These are phyloP conservation scores for Margarornis squamiger DNA, from an alignment of 2,797 vertebrate genomes.

Conservation along the genomic window DNA sequence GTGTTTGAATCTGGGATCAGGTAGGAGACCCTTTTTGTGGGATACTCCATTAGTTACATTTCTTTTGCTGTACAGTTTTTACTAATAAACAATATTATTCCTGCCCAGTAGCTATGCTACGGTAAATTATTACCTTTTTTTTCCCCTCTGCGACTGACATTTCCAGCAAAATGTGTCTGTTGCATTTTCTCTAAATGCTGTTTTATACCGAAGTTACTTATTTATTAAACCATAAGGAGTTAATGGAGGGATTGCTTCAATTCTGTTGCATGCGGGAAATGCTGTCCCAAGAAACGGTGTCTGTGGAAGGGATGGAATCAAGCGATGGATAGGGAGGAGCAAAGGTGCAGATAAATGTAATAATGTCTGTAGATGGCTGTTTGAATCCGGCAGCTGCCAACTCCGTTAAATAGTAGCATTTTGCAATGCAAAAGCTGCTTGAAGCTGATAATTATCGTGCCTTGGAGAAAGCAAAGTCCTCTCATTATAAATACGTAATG, in stretches of 20 bases:
- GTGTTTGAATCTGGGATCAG: not conserved
- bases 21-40: not conserved
- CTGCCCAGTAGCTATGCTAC: not conserved
- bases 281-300: not conserved
- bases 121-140: not conserved
- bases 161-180: not conserved
- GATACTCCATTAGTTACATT: not conserved
- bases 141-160: not conserved
- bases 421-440: not conserved
- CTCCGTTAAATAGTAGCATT: not conserved
- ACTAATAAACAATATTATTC: not conserved
- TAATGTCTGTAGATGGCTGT: not conserved
- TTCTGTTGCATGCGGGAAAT: not conserved
- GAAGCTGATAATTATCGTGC: not conserved
- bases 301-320: not conserved
- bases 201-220: not conserved
- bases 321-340: not conserved
- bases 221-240: not conserved
- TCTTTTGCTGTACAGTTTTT: not conserved
- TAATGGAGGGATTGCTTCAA: not conserved
- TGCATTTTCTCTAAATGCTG: not conserved
- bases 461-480: not conserved
- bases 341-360: not conserved
- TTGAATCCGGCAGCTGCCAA: not conserved
- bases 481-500: not conserved